These are phyloP conservation scores for Pristionchus japonicus DNA, from an alignment of 2,888 invertebrate species.

Conservation along the genomic window DNA sequence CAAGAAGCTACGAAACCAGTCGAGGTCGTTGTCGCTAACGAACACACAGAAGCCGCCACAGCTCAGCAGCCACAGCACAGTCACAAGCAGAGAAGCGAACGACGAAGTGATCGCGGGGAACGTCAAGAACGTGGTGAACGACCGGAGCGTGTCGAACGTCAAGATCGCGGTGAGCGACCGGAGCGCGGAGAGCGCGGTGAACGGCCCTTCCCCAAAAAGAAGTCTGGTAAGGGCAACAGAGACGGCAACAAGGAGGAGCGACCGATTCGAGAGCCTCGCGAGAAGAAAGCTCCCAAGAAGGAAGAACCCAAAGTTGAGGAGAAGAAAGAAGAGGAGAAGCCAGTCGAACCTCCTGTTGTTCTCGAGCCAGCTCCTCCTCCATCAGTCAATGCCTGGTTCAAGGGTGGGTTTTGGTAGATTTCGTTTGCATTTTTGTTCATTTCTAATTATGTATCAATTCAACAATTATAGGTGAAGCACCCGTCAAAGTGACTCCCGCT, in stretches of 20 bases:
- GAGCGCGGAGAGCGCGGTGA: neutral
- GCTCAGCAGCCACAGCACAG: slow-evolving; percentile 45
- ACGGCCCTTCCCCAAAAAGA: slow-evolving; percentile 23
- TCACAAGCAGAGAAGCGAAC: slow-evolving; percentile 27
- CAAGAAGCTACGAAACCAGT: slow-evolving; percentile 11
- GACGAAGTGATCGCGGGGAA: neutral
- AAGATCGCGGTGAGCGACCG: neutral
- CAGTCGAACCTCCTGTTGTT: slow-evolving; percentile 54
- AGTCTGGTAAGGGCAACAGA: slow-evolving; percentile 21
- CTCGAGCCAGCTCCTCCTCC: slow-evolving; percentile 65
- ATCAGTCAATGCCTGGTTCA: slow-evolving; percentile 66
- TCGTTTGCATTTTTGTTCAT: neutral
- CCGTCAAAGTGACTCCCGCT: slow-evolving; percentile 15
- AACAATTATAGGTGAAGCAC: neutral
- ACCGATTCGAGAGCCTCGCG: neutral
- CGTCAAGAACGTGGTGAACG: neutral
- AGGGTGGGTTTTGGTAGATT: slow-evolving; percentile 32
- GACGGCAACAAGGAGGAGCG: slow-evolving; percentile 20
- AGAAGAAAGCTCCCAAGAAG: slow-evolving; percentile 35
- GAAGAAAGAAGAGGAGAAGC: slow-evolving; percentile 53
- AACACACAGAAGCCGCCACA: slow-evolving; percentile 33
- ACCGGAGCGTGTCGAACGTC: neutral
- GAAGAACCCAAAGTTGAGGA: slow-evolving; percentile 50
- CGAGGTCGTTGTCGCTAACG: neutral
- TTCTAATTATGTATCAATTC: neutral